A percentile compares a stretch with the other conserved stretches of the same genome.
Evolutionary conservation across 2,888 invertebrate species (phyloP).

Genomic region (Abrostola triplasia): DNA sequence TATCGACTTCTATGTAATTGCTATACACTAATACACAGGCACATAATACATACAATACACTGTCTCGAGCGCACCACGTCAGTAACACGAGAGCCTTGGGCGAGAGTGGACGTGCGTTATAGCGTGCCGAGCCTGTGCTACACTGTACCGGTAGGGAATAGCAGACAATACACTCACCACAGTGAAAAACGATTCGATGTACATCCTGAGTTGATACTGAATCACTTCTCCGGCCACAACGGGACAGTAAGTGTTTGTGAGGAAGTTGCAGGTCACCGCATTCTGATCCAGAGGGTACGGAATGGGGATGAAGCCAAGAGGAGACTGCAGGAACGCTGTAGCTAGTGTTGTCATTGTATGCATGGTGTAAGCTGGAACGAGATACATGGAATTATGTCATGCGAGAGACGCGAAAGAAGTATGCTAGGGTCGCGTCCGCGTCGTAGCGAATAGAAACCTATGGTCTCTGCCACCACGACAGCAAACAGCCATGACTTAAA

Average conservation of each 20-base stretch:
- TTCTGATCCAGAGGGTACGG: slow-evolving; percentile 56
- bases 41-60: no score
- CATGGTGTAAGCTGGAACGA: slow-evolving; percentile 60
- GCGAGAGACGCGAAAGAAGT: slow-evolving; percentile 13
- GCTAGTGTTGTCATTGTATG: slow-evolving; percentile 62
- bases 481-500: no score
- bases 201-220: slow-evolving; percentile 58
- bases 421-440: no score
- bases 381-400: slow-evolving; percentile 1
- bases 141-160: no score
- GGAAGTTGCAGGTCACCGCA: slow-evolving; percentile 65
- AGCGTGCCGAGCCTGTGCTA: no score
- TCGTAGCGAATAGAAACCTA: slow-evolving; percentile 15
- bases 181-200: slow-evolving; percentile 59
- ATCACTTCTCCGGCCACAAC: slow-evolving; percentile 21
- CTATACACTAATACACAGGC: no score
- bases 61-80: no score
- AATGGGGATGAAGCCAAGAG: slow-evolving; percentile 10
- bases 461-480: no score
- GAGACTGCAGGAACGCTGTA: slow-evolving; percentile 50
- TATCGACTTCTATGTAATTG: no score
- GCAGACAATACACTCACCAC: no score
- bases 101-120: no score
- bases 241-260: slow-evolving; percentile 65
- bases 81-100: no score